Evolutionary conservation across 2,888 invertebrate species (phyloP), one percentile per base, ranked within the genome.

Genomic region (Scelioninae gen. 2): DNA sequence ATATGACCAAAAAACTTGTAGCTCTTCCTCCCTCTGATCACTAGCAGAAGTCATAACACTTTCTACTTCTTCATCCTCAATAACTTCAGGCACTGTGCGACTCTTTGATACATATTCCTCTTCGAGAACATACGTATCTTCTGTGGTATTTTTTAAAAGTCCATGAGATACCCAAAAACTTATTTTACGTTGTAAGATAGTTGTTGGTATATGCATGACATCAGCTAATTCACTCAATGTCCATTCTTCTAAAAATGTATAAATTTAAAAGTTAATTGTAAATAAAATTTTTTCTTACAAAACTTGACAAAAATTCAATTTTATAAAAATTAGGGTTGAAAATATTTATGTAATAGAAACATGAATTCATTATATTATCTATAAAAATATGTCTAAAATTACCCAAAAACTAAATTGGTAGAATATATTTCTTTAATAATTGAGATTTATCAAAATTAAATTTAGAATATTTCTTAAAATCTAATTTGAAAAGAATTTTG

Each of bases 141-240:
- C 88, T 52, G 89, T 89, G 10, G 90, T 91, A 85, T 97, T 96
- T 67, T 91, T 89, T 73, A 97, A 88, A 7, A 97, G 86, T 0
- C 96, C 96, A 87, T 96, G 94, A n/a, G 95, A 94, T 82, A 96
- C 95, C 98, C 98, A 98, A 83, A 94, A 96, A 2, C 93, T 91
- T 41, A 98, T 94, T 86, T 96, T 95, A 61, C 96, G 90, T 65
- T 96, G 89, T 13, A 98, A 86, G 15, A 94, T 91, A 0, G 95
- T 94, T 0, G 93, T 90, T 0, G 97, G 94, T n/a, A 96, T 93
- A 83, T 95, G 94, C 89, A 96, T 94, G 0, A 91, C 89, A 79
- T 92, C 90, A 81, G 96, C 94, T 10, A 98, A 87, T 77, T 96
- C 96, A 63, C 95, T 95, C 57, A 97, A 87, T 6, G 91, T 90